phyloP scores from a whole-genome alignment of 2,888 invertebrate genomes.

The Hirtodrosophila alboralis region DNA sequence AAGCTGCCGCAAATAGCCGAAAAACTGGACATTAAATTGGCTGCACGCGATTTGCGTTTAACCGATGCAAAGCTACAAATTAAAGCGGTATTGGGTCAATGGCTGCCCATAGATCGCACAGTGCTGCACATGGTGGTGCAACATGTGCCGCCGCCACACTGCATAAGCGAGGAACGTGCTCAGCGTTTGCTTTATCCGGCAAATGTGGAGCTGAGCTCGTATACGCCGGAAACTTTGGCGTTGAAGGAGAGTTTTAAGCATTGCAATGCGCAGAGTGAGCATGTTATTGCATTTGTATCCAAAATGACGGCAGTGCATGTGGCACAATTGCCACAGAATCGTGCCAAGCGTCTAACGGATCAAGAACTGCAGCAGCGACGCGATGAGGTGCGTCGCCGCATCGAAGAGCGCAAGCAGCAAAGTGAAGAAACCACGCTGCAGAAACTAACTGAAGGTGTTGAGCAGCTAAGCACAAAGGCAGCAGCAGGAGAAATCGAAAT shows the following conservation, averaged over 20 bases:
- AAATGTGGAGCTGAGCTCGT: slow-evolving; percentile 87
- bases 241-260: slow-evolving; percentile 89
- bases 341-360: slow-evolving; percentile 89
- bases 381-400: slow-evolving; percentile 88
- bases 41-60: slow-evolving; percentile 90
- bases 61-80: slow-evolving; percentile 91
- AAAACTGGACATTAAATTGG: slow-evolving; percentile 90
- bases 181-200: slow-evolving; percentile 92
- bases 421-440: slow-evolving; percentile 61
- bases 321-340: slow-evolving; percentile 90
- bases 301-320: slow-evolving; percentile 93
- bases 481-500: not conserved
- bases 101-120: slow-evolving; percentile 93
- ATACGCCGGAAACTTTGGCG: slow-evolving; percentile 88
- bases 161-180: slow-evolving; percentile 90
- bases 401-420: slow-evolving; percentile 85
- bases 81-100: slow-evolving; percentile 92
- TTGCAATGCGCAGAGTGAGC: slow-evolving; percentile 90
- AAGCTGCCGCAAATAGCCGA: slow-evolving; percentile 88
- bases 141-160: slow-evolving; percentile 92
- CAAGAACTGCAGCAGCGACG: slow-evolving; percentile 89
- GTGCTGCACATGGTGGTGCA: slow-evolving; percentile 92
- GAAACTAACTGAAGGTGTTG: slow-evolving; percentile 56
- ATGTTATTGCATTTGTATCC: slow-evolving; percentile 84
- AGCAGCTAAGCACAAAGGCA: slow-evolving; percentile 2